Evolutionary conservation across 2,888 invertebrate genomes (phyloP).

Genomic region (Aethes cnicana): DNA sequence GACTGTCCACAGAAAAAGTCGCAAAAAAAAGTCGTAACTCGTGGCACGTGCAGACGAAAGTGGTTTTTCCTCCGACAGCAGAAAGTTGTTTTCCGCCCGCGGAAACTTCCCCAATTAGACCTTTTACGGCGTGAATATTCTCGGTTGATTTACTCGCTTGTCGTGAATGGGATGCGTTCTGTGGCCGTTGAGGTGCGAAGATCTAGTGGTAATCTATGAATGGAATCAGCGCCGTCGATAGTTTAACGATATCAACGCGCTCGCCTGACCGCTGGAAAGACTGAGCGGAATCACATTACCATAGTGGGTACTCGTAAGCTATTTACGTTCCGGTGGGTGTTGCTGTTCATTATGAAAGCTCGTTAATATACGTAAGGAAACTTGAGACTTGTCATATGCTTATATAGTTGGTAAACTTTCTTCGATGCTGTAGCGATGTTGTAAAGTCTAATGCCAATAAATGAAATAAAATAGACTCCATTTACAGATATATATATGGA

Average conservation of each 20-base stretch:
- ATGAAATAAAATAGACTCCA: background rate
- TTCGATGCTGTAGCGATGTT: background rate
- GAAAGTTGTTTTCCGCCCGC: conserved; percentile 78
- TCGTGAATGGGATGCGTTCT: conserved; percentile 78
- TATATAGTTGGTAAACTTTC: conserved; percentile 18
- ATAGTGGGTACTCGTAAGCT: conserved; percentile 44
- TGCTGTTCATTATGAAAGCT: conserved; percentile 23
- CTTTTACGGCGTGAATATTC: conserved; percentile 58
- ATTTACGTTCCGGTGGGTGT: conserved; percentile 28
- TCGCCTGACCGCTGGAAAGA: conserved; percentile 48
- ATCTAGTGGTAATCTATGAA: conserved; percentile 68
- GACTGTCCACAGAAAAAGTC: conserved; percentile 66
- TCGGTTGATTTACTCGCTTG: conserved; percentile 77
- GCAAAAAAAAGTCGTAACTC: conserved; percentile 73
- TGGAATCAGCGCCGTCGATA: conserved; percentile 51
- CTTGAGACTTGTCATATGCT: conserved; percentile 11
- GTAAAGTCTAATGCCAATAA: background rate
- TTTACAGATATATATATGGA: background rate
- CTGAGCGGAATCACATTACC: conserved; percentile 48
- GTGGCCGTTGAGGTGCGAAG: conserved; percentile 74
- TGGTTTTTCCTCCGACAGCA: conserved; percentile 68
- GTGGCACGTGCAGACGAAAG: conserved; percentile 67
- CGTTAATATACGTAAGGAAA: conserved; percentile 26
- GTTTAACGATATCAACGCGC: conserved; percentile 37
- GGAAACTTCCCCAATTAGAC: conserved; percentile 59